Conservation (phyloP, 2,797 vertebrate genomes). For the Sphenopsis melanotis region DNA sequence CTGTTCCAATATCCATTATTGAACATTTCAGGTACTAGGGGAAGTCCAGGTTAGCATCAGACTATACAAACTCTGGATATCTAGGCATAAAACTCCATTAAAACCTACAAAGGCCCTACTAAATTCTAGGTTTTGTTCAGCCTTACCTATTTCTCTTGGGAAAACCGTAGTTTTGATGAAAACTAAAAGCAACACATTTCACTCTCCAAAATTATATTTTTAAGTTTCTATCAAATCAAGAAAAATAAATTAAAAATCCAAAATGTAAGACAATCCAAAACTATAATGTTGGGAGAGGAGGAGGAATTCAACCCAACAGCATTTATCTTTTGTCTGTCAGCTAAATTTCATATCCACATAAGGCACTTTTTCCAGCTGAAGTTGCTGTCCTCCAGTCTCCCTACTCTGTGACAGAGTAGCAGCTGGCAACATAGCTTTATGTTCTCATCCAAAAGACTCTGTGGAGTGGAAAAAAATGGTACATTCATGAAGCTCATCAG, state of each 20-base stretch:
- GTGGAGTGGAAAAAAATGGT: neutral
- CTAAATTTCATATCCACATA: neutral
- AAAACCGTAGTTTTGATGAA: neutral
- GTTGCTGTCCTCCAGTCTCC: neutral
- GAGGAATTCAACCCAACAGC: neutral
- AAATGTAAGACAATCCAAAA: neutral
- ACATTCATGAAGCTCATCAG: conserved; percentile 29
- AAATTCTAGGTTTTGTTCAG: neutral
- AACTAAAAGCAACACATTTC: neutral
- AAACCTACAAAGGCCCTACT: neutral
- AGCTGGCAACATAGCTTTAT: conserved; percentile 46
- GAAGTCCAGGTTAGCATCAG: neutral
- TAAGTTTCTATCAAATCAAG: neutral
- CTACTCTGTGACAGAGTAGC: neutral
- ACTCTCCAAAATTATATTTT: neutral
- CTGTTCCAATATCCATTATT: neutral
- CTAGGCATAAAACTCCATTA: neutral
- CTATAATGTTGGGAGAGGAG: neutral
- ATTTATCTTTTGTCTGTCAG: neutral
- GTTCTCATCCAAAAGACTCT: conserved; percentile 14
- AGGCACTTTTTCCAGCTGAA: conserved; percentile 15
- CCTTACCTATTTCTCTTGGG: neutral
- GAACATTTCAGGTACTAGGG: neutral
- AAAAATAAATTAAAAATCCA: neutral
- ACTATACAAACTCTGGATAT: neutral